A percentile compares a stretch with the other conserved stretches of the same genome.
Conservation (phyloP, 2,888 invertebrate species). For the Malthinus flaveolus region DNA sequence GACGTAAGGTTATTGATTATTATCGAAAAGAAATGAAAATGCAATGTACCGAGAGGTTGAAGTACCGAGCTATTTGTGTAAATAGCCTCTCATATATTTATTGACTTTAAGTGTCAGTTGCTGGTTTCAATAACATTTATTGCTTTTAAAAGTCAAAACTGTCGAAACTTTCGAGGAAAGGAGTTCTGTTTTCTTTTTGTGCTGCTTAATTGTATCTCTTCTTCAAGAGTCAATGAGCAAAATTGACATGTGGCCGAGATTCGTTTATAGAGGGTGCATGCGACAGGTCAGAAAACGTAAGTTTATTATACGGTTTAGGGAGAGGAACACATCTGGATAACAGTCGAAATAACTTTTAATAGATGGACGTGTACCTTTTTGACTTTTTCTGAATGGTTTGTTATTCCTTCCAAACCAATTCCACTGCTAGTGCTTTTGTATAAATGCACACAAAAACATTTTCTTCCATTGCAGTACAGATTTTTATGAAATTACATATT, state of each 20-base stretch:
- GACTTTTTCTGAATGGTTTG: not conserved
- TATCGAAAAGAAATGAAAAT: constrained; percentile 11
- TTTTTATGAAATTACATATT: not conserved
- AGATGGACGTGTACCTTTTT: not conserved
- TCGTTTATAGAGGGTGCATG: not conserved
- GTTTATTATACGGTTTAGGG: not conserved
- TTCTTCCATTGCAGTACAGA: not conserved
- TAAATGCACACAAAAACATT: not conserved
- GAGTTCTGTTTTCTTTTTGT: constrained; percentile 11
- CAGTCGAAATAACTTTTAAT: constrained; percentile 2
- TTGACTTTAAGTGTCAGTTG: constrained; percentile 23
- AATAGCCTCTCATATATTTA: not conserved
- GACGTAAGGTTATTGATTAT: constrained; percentile 26
- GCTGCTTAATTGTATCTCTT: not conserved
- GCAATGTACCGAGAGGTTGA: constrained; percentile 26
- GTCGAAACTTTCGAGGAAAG: constrained; percentile 14
- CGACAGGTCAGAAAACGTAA: constrained; percentile 3
- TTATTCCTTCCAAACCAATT: too few species aligned
- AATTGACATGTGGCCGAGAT: constrained; percentile 18
- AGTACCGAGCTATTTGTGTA: constrained; percentile 21
- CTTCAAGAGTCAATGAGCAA: not conserved
- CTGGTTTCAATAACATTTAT: constrained; percentile 20
- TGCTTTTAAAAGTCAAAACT: constrained; percentile 14
- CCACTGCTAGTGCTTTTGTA: too few species aligned
- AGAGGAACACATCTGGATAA: not conserved